These are phyloP conservation scores for Ferrisia virgata DNA, from an alignment of 2,888 invertebrate species.

Conservation along the genomic window DNA sequence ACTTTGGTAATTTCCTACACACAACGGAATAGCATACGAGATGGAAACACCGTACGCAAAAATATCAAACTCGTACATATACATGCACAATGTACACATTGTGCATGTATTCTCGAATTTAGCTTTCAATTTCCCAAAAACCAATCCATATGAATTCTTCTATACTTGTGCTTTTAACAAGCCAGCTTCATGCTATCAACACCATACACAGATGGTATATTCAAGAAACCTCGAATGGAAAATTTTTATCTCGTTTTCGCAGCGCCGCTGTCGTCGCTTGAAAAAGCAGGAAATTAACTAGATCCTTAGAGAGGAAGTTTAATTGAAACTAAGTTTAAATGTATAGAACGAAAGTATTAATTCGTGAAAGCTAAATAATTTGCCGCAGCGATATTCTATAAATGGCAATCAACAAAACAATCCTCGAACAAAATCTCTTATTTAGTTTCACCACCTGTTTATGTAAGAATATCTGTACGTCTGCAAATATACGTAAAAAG, in stretches of 20 bases:
- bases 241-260: constrained; percentile 18
- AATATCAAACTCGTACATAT: too few species aligned
- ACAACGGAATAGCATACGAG: background rate
- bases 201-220: background rate
- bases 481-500: too few species aligned
- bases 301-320: constrained; percentile 10
- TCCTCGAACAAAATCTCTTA: background rate
- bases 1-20: background rate
- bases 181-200: background rate
- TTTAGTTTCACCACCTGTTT: background rate
- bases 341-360: background rate
- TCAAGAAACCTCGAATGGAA: background rate
- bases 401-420: background rate
- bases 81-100: background rate
- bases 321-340: constrained; percentile 26
- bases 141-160: background rate
- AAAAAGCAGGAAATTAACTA: constrained; percentile 25
- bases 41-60: too few species aligned
- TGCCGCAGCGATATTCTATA: background rate
- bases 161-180: too few species aligned
- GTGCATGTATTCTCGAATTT: background rate
- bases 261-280: constrained; percentile 10
- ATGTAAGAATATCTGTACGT: too few species aligned
- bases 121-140: constrained; percentile 11
- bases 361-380: constrained; percentile 15